A percentile compares a stretch with the other conserved stretches of the same genome.
Conservation (phyloP, 37 sponge, comb jelly and placozoan genomes). For the Dysidea cf. avara region DNA sequence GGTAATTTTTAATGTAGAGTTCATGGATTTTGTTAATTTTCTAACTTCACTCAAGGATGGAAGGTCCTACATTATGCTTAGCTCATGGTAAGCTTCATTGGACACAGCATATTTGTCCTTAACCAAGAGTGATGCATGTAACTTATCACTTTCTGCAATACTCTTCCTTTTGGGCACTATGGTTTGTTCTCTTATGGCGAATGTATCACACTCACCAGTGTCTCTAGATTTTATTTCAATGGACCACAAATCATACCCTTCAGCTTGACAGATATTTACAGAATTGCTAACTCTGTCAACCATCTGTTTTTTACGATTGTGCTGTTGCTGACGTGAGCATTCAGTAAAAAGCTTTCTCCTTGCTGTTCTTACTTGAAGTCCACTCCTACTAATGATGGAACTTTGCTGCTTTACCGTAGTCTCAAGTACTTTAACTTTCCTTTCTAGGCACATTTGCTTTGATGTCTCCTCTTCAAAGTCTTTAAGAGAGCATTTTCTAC, state of each 20-base stretch:
- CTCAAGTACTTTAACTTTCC: no score
- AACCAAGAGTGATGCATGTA: neutral
- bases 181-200: neutral
- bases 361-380: no score
- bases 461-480: no score
- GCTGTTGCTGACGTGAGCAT: conserved; percentile 8
- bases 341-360: no score
- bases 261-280: neutral
- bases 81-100: conserved; percentile 19
- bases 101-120: conserved; percentile 9
- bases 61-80: neutral
- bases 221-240: conserved; percentile 2
- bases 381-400: no score
- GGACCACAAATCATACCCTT: neutral
- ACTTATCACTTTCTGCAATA: neutral
- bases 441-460: no score
- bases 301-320: neutral
- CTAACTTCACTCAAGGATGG: neutral
- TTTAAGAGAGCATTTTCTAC: no score
- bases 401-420: no score
- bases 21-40: neutral
- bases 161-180: neutral
- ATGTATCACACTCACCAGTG: neutral
- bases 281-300: neutral
- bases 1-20: neutral